Evolutionary conservation across 2,888 invertebrate genomes (phyloP), one percentile per base, ranked within the genome.

Genomic region (Aleiodes alternator): DNA sequence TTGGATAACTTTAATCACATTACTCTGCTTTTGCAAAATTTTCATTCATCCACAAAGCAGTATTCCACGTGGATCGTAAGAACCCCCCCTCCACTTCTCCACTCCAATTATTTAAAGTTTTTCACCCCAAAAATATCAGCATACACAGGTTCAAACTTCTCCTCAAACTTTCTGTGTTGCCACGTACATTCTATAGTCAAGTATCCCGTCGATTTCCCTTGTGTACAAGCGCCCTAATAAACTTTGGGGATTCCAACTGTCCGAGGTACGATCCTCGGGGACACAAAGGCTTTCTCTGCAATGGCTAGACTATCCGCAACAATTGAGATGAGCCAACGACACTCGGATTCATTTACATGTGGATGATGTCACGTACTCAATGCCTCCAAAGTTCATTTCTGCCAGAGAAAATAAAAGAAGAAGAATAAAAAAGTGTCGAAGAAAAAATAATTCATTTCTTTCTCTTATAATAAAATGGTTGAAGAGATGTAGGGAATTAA

Each of bases 141-240:
- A 29, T 51, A 51, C 59, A n/a, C 34, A 50, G 29, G n/a, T 12
- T n/a, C 31, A 59, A 55, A 57, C 50, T 29, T 9, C 34, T 23
- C 29, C 11, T 50, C 50, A 64, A 75, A 79, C 75, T 73, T 76
- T 64, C 16, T 7, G 48, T 16, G 48, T 23, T 38, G n/a, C 64
- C 64, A 64, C 64, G 64, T 64, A 74, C 71, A 43, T 23, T 69
- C 73, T 72, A 70, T 23, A 72, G 73, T 50, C 73, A 72, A 64
- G 73, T 68, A 57, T 69, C 43, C 51, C 69, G 73, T 74, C 80
- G 80, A 81, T 81, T 81, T 81, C 81, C 81, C 81, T 71, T 66
- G 81, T 81, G 80, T 78, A 76, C 73, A 61, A 76, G 72, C 72
- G 76, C 70, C 77, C 76, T 79, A 81, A 81, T 80, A 80, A 81